Base-by-base conservation (phyloP, 2,113 vertebrate species). In the Melanerpes formicivorus region DNA sequence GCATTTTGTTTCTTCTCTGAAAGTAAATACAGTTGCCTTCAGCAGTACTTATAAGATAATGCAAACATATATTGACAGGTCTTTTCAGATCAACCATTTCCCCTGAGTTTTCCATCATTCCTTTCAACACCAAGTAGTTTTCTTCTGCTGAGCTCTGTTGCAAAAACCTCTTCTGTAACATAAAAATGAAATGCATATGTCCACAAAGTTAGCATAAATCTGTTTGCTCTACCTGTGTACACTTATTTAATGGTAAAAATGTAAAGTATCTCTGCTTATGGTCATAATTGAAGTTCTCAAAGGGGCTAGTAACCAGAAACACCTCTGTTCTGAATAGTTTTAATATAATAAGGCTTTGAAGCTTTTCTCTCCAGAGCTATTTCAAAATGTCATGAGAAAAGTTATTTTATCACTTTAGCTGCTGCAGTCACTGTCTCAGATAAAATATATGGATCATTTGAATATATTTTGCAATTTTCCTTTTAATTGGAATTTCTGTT, bases 401-500 rank as follows among this genome's bases (percentile, higher is more conserved):
- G 26, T 81, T 85, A 65, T 90, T 91, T 79, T 62, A 18, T 84
- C 37, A 73, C 23, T 71, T 58, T 26, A 93, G n/a, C n/a, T 76
- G 14, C 40, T 56, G 16, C 76, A 89, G 15, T 91, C 73, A 70
- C 56, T 87, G 17, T 74, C 93, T 88, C 67, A 81, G 64, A 60
- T 63, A 65, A 95, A 95, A 80, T 58, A 74, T n/a, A 55, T 78
- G 48, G n/a, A 75, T 87, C 1, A 40, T 80, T 96, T 87, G 32
- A 40, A 88, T 50, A 8, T 84, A 93, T 72, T 84, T 93, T 73
- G 62, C 64, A 72, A 11, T 86, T 93, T 95, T 79, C 25, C 81
- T 84, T 93, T 87, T 87, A 94, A 93, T 78, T 80, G 69, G 63
- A 65, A 56, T 91, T 95, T 83, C 80, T 72, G 42, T 67, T 88